These are phyloP conservation scores for Nemopilema nomurai DNA, from an alignment of 30 jellyfish, hydroid and myxozoan genomes.

Conservation along the genomic window DNA sequence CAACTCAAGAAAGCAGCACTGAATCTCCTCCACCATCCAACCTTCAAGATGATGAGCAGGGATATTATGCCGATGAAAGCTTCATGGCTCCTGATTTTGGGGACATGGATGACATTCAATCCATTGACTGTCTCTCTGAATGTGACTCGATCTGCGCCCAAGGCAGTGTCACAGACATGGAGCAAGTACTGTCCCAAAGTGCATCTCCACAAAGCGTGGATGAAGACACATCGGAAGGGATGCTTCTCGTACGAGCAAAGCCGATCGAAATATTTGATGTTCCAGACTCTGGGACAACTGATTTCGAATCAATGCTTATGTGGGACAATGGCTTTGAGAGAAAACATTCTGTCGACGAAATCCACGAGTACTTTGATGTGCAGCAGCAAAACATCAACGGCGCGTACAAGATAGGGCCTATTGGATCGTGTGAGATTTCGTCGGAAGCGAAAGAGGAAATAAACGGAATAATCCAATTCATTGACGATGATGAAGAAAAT, in stretches of 20 bases:
- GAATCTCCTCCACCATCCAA: neutral
- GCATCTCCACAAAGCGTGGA: neutral
- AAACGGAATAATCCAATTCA: neutral
- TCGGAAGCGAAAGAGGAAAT: neutral
- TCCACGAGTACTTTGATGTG: constrained; percentile 17
- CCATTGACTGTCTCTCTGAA: neutral
- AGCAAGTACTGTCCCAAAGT: neutral
- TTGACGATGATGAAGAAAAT: neutral
- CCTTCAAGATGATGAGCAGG: neutral
- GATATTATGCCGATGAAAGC: neutral
- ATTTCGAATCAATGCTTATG: neutral
- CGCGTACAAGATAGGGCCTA: neutral
- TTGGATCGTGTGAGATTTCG: neutral
- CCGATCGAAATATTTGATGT: neutral
- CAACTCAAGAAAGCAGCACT: neutral
- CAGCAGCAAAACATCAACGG: neutral
- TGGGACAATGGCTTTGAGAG: neutral
- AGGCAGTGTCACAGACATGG: neutral
- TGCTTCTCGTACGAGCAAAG: neutral
- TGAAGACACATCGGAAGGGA: neutral
- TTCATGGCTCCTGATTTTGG: neutral
- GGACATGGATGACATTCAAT: neutral
- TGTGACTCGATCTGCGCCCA: neutral
- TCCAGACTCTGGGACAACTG: neutral
- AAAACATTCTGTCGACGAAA: neutral